These are phyloP conservation scores for Eledona agricola DNA, from an alignment of 2,888 invertebrate genomes.

Conservation along the genomic window DNA sequence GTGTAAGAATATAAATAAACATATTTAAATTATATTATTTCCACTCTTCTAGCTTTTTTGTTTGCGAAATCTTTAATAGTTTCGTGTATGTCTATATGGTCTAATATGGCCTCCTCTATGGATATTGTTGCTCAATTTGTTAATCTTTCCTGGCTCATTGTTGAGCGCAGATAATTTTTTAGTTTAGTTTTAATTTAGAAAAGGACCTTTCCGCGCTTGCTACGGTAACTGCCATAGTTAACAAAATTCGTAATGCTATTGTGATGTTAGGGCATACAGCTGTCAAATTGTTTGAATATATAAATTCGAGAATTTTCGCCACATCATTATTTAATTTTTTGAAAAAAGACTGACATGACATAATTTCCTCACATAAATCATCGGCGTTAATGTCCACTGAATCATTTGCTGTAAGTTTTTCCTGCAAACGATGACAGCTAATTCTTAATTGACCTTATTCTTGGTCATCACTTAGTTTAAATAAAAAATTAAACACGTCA, in stretches of 20 bases:
- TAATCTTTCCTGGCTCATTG: constrained; percentile 36
- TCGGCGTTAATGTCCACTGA: too few species aligned
- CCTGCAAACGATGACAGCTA: too few species aligned
- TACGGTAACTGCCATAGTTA: constrained; percentile 26
- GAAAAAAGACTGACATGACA: constrained; percentile 36
- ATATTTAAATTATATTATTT: too few species aligned
- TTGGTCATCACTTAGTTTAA: too few species aligned
- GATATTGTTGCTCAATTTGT: constrained; percentile 41
- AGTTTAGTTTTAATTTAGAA: constrained; percentile 25
- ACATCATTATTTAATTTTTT: constrained; percentile 37
- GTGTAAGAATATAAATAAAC: too few species aligned
- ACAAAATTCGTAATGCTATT: constrained; percentile 12
- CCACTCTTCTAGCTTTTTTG: too few species aligned
- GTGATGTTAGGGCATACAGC: constrained; percentile 12
- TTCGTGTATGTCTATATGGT: constrained; percentile 36
- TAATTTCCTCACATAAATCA: too few species aligned
- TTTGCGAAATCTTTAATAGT: constrained; percentile 39
- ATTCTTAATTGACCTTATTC: too few species aligned
- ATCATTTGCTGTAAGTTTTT: too few species aligned
- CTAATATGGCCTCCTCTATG: constrained; percentile 37
- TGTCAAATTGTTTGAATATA: constrained; percentile 31
- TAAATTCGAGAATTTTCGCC: constrained; percentile 34
- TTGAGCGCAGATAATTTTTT: constrained; percentile 29
- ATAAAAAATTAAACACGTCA: too few species aligned
- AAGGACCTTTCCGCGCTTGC: constrained; percentile 19